phyloP scores from a whole-genome alignment of 1,140 invertebrate species.

The Cotesia glomerata region DNA sequence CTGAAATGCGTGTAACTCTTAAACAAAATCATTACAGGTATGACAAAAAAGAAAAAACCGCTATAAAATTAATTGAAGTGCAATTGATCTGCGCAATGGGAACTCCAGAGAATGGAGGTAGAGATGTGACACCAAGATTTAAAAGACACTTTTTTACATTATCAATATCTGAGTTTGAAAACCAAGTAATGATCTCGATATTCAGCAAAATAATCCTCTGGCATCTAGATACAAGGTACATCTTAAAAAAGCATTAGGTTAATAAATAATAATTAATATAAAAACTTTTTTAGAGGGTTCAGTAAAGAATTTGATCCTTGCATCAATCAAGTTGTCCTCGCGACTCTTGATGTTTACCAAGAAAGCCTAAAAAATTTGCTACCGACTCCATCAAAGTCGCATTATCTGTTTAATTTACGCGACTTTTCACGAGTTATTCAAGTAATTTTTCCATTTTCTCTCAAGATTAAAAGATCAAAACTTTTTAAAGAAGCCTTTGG shows the following conservation, averaged over 20 bases:
- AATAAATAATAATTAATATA: slow-evolving; percentile 11
- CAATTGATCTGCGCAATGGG: slow-evolving; percentile 89
- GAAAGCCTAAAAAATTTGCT: slow-evolving; percentile 80
- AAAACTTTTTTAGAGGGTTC: slow-evolving; percentile 75
- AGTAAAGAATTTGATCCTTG: slow-evolving; percentile 94
- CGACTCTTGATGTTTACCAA: slow-evolving; percentile 88
- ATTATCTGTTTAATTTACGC: slow-evolving; percentile 93
- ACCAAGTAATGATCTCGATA: slow-evolving; percentile 83
- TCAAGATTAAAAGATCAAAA: neutral
- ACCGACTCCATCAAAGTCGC: slow-evolving; percentile 89
- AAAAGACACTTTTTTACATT: slow-evolving; percentile 89
- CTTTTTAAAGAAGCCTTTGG: neutral
- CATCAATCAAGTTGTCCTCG: slow-evolving; percentile 86
- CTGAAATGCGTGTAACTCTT: too few relatives aligned
- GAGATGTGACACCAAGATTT: slow-evolving; percentile 85
- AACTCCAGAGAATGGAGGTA: slow-evolving; percentile 79
- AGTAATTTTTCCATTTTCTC: slow-evolving; percentile 34
- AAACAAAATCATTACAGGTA: slow-evolving; percentile 66
- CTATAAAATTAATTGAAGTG: slow-evolving; percentile 88
- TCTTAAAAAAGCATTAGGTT: neutral
- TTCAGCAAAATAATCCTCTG: slow-evolving; percentile 92
- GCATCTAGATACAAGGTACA: slow-evolving; percentile 83
- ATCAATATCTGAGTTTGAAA: slow-evolving; percentile 89
- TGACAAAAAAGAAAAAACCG: slow-evolving; percentile 84
- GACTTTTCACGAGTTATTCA: slow-evolving; percentile 94